Evolutionary conservation across 37 sponge, comb jelly and placozoan species (phyloP).

Genomic region (Spongia lamella): DNA sequence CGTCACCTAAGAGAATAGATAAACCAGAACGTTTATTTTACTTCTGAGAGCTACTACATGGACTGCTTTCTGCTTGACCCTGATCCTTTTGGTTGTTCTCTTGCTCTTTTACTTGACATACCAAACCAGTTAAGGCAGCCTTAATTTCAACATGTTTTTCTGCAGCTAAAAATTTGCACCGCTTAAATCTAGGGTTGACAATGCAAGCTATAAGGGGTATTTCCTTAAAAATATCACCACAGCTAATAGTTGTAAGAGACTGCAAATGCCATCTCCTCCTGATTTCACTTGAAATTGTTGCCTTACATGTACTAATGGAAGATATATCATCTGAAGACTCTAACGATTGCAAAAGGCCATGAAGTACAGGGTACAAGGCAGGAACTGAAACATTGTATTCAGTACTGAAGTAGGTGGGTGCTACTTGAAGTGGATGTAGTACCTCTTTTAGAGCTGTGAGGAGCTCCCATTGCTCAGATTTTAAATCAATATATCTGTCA

Average conservation of each 20-base stretch:
- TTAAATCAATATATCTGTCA: background rate
- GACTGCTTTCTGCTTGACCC: too few species aligned
- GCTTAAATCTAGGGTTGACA: conserved; percentile 11
- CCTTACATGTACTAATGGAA: conserved; percentile 1
- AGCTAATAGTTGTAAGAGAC: background rate
- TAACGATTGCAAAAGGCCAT: background rate
- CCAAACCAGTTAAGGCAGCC: background rate
- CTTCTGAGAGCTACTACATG: too few species aligned
- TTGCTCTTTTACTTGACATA: background rate
- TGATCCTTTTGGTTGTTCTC: too few species aligned
- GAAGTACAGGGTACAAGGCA: background rate
- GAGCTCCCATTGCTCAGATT: conserved; percentile 2
- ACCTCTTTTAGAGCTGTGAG: background rate
- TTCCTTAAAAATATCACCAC: too few species aligned
- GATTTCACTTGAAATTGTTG: background rate
- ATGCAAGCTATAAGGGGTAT: background rate
- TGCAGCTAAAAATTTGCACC: background rate
- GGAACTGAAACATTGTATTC: conserved; percentile 17
- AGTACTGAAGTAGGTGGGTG: conserved; percentile 10
- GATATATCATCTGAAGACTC: background rate
- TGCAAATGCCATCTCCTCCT: background rate
- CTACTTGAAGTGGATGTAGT: conserved; percentile 21
- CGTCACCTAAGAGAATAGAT: conserved; percentile 6
- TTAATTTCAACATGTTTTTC: background rate
- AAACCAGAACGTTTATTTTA: too few species aligned